Base-by-base conservation (phyloP, 1,140 invertebrate genomes). In the Eubasilissa regina region DNA sequence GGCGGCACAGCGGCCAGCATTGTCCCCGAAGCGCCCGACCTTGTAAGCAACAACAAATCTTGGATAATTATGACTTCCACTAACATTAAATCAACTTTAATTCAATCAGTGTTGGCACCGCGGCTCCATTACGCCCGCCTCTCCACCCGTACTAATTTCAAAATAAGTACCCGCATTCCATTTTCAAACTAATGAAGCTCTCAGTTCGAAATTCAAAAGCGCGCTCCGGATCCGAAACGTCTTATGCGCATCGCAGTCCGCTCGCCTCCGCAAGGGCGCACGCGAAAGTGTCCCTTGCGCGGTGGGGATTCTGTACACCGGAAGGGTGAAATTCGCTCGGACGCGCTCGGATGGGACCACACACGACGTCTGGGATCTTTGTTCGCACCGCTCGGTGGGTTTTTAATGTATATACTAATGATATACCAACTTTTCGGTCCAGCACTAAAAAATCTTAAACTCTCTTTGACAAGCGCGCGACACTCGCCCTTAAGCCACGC, bases 351-450 rank as follows among this genome's bases (percentile, higher is more conserved):
- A 56, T 21, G 35, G 74, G 79, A 80, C 79, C 79, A 80, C 79
- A 80, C 79, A 80, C 79, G 79, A 76, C 64, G 79, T 76, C 68
- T 76, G 15, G n/a, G 56, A 76, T 80, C 78, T 80, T 80, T 80
- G 78, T 75, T 75, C 78, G 48, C 66, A 72, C 78, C 78, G 78
- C 78, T 66, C 53, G 74, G 78, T 80, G 73, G 75, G 74, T 72
- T 80, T 80, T 70, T 70, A 70, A 70, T 70, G 66, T 21, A 48
- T 70, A 25, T 21, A 70, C 44, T 51, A 80, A 80, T 73, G 75
- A 80, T 80, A 80, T 68, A 75, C 73, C 75, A 55, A 75, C 56
- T 55, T 48, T n/a, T 25, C 19, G 19, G 1, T 25, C 4, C 35
- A 8, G 3, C 12, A 51, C 15, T 17, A 19, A 21, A 70, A 70